Base-by-base conservation (phyloP, 2,888 invertebrate genomes). In the Hyppa rectilinea region DNA sequence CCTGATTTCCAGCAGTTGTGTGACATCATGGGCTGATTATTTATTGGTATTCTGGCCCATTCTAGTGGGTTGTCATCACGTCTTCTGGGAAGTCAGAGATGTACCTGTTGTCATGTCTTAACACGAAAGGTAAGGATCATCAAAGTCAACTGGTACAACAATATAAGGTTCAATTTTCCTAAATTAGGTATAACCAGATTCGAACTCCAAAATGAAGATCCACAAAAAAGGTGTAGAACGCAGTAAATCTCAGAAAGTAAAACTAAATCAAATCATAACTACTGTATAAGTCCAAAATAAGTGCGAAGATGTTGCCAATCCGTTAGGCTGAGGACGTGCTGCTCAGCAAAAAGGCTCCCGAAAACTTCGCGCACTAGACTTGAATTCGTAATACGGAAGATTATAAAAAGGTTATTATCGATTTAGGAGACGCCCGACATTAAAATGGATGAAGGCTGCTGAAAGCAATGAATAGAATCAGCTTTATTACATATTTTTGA, bases 401-500 rank as follows among this genome's bases (percentile, higher is more conserved):
- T 79, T 76, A 79, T 81, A 36, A 81, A 75, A 76, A 76, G 71
- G 63, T 58, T 64, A 53, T 64, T 81, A 64, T 76, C 81, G 71
- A 71, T 70, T 80, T 55, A 47, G 61, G 53, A 59, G 40, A 47
- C 55, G 47, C 23, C 52, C 23, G 26, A 49, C 62, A 71, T 78
- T 59, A 53, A 78, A 60, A 69, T 75, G 52, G 38, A 75, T 47
- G 40, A 53, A 63, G 12, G 31, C n/a, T 38, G 29, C 45, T 45
- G 14, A 17, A 29, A 52, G 58, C 61, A 36, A 61, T 47, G 70
- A 61, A 69, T 52, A 70, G 40, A 38, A 68, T 47, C 34, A 53
- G 40, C n/a, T 47, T 47, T 75, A 58, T 60, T 20, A 38, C 17
- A 34, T 52, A 45, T 71, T 71, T 70, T 72, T 52, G 12, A 55